Evolutionary conservation across 2,888 invertebrate species (phyloP).

Genomic region (Amblyteles armatorius): DNA sequence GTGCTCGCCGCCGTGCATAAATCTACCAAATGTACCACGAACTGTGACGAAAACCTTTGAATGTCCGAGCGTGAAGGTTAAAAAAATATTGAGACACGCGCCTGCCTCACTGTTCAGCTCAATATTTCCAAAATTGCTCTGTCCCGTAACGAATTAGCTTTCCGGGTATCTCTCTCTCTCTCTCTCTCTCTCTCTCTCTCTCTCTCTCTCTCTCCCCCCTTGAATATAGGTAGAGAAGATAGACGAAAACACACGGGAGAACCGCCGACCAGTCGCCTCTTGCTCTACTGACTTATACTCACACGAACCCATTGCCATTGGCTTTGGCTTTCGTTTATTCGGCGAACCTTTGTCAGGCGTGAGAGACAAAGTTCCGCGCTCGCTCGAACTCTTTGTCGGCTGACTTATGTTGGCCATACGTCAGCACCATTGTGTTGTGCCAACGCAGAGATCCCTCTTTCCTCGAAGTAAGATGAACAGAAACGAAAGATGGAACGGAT

Average conservation of each 20-base stretch:
- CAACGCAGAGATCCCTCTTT: conserved; percentile 23
- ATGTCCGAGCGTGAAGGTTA: conserved; percentile 34
- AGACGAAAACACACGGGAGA: conserved; percentile 28
- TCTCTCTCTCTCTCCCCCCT: conserved; percentile 7
- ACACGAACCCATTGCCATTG: conserved; percentile 56
- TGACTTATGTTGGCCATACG: conserved; percentile 80
- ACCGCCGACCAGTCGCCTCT: conserved; percentile 52
- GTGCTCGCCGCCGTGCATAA: conserved; percentile 47
- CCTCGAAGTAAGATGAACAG: background rate
- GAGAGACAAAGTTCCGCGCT: conserved; percentile 73
- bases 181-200: conserved; percentile 29
- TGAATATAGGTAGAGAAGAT: conserved; percentile 30
- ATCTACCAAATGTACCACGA: conserved; percentile 76
- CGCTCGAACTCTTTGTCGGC: conserved; percentile 73
- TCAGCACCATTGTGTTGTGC: conserved; percentile 73
- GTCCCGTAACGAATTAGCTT: conserved; percentile 77
- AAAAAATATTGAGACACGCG: conserved; percentile 81
- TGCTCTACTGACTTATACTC: conserved; percentile 55
- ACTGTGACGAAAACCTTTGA: conserved; percentile 74
- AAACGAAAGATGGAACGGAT: conserved; percentile 18
- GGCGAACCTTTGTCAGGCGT: conserved; percentile 74
- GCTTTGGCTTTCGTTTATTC: conserved; percentile 35
- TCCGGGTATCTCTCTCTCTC: conserved; percentile 41
- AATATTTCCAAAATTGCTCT: conserved; percentile 81
- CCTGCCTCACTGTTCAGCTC: conserved; percentile 71